These are phyloP conservation scores for Tenthredo scrophulariae DNA, from an alignment of 2,888 invertebrate species.

Conservation along the genomic window DNA sequence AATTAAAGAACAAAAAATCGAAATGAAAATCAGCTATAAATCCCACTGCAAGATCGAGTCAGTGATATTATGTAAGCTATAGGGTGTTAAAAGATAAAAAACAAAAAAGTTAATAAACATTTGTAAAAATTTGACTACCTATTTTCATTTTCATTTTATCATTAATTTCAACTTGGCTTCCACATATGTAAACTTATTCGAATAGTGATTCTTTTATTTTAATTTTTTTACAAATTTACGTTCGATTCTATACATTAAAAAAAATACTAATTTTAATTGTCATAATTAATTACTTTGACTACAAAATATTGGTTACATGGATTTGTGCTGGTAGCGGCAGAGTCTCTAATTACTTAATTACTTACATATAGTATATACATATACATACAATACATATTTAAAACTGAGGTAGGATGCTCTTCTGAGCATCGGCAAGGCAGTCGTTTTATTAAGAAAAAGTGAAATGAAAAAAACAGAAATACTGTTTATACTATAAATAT, in stretches of 20 bases:
- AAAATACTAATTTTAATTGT: neutral
- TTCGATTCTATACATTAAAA: neutral
- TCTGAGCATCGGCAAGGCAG: slow-evolving; percentile 32
- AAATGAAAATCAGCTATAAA: neutral
- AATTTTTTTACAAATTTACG: neutral
- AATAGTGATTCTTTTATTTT: neutral
- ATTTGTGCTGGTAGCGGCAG: slow-evolving; percentile 2
- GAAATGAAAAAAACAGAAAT: neutral
- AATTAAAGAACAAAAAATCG: neutral
- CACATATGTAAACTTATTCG: slow-evolving; percentile 24
- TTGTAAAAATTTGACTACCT: slow-evolving; percentile 52
- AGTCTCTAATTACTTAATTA: neutral
- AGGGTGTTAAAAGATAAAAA: neutral
- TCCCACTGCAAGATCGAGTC: slow-evolving; percentile 28
- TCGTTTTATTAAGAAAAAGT: neutral
- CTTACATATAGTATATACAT: slow-evolving; percentile 15
- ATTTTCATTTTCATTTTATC: slow-evolving; percentile 50
- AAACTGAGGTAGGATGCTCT: neutral
- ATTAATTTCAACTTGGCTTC: slow-evolving; percentile 54
- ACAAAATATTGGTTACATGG: neutral
- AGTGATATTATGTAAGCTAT: slow-evolving; percentile 44
- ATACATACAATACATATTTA: slow-evolving; percentile 30
- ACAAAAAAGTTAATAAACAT: slow-evolving; percentile 52
- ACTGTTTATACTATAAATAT: slow-evolving; percentile 18
- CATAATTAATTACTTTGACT: neutral